These are phyloP conservation scores for Phenganax marumi DNA, from an alignment of 92 coral and sea anemone genomes.

Conservation along the genomic window DNA sequence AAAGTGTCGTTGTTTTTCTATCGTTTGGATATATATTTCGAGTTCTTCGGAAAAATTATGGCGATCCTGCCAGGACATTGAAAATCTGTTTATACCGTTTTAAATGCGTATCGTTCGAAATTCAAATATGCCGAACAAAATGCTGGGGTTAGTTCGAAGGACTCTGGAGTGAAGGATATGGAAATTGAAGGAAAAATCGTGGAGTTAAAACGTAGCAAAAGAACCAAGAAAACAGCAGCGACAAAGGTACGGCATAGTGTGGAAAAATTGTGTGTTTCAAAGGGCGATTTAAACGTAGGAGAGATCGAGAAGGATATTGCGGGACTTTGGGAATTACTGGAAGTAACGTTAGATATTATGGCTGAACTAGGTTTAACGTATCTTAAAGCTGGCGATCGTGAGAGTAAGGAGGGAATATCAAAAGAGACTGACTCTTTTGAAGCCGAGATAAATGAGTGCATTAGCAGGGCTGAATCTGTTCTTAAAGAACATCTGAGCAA, in stretches of 20 bases:
- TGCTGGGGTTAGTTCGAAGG: neutral
- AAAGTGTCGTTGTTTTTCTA: no score
- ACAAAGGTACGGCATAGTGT: neutral
- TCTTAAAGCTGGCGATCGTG: neutral
- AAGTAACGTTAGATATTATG: neutral
- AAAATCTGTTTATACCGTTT: neutral
- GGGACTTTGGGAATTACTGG: neutral
- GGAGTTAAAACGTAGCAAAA: neutral
- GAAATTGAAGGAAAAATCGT: neutral
- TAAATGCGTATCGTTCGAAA: neutral
- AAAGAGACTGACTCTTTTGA: neutral
- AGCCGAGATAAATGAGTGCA: constrained; percentile 11
- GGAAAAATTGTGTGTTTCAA: neutral
- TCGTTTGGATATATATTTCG: no score
- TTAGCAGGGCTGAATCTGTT: neutral
- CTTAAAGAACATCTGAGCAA: neutral
- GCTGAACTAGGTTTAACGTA: neutral
- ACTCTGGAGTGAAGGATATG: neutral
- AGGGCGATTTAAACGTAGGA: neutral
- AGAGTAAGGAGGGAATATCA: neutral
- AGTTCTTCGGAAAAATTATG: neutral
- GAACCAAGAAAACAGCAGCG: neutral
- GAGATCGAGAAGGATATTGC: neutral
- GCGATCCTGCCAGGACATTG: constrained; percentile 20
- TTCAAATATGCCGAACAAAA: neutral